Conservation (phyloP, 2,113 vertebrate species). For the Ornithorhynchus anatinus region DNA sequence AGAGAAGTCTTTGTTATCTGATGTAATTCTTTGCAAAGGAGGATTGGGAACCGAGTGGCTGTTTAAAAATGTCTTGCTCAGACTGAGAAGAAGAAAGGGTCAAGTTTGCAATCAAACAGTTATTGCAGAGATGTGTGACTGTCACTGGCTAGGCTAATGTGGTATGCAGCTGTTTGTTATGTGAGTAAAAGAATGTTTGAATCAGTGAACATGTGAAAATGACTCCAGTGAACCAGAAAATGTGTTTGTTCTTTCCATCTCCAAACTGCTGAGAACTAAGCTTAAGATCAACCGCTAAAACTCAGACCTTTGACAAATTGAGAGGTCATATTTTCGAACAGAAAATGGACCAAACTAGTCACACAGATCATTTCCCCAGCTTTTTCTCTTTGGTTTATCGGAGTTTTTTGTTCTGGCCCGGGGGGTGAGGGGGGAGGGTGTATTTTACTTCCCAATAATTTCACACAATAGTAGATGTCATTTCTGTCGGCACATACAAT, state of each 20-base stretch:
- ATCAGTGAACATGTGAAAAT: constrained; percentile 83
- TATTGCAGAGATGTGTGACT: constrained; percentile 79
- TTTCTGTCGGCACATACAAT: constrained; percentile 31
- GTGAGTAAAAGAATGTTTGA: constrained; percentile 83
- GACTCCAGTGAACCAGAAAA: constrained; percentile 83
- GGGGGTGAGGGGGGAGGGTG: no score
- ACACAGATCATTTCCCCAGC: constrained; percentile 65
- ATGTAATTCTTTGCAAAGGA: constrained; percentile 83
- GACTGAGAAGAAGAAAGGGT: constrained; percentile 78
- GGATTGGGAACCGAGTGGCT: constrained; percentile 75
- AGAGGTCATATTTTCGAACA: constrained; percentile 74
- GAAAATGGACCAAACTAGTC: constrained; percentile 62
- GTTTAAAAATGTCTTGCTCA: constrained; percentile 79
- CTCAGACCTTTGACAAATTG: constrained; percentile 74
- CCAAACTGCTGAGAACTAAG: constrained; percentile 77
- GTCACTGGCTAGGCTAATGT: constrained; percentile 78
- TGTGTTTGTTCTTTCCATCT: constrained; percentile 80
- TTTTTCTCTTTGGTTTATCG: constrained; percentile 65
- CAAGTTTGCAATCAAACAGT: constrained; percentile 82
- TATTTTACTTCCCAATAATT: constrained; percentile 4
- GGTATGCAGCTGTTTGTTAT: constrained; percentile 82
- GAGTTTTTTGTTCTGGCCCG: constrained; percentile 55
- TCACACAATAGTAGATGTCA: constrained; percentile 42
- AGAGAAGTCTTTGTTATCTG: constrained; percentile 83
- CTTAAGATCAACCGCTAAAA: constrained; percentile 74